phyloP scores from a whole-genome alignment of 1,140 invertebrate genomes.

The Conopomorpha cramerella region DNA sequence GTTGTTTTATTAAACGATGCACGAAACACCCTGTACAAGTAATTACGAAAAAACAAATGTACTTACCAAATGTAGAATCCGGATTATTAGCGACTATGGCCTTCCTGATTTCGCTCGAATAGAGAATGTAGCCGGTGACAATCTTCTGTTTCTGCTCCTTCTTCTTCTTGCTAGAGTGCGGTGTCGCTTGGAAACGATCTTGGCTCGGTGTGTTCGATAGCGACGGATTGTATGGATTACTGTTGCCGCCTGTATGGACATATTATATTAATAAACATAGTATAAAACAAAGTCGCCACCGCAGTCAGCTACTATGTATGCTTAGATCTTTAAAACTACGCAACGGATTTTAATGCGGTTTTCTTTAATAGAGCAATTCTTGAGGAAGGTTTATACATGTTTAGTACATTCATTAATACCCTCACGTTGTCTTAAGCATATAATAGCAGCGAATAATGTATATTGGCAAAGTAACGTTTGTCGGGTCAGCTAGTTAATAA shows the following conservation, averaged over 20 bases:
- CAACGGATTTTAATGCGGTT: no score
- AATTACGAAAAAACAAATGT: constrained; percentile 4
- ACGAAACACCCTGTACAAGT: no score
- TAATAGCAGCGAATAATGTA: no score
- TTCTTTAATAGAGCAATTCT: no score
- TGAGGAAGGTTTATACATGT: no score
- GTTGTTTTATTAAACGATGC: no score
- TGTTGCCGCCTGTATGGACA: constrained; percentile 32
- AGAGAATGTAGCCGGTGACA: constrained; percentile 97
- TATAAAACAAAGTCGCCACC: constrained; percentile 4
- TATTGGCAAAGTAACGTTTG: no score
- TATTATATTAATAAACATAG: no score
- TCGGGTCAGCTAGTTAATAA: no score
- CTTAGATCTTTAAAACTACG: no score
- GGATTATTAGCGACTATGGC: constrained; percentile 87
- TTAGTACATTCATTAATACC: neutral
- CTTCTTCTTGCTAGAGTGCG: constrained; percentile 55
- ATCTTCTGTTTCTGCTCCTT: constrained; percentile 84
- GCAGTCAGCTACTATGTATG: no score
- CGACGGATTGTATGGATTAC: constrained; percentile 46
- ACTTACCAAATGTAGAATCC: constrained; percentile 86
- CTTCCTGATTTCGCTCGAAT: constrained; percentile 95
- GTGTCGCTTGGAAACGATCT: constrained; percentile 33
- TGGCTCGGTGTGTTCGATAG: constrained; percentile 23
- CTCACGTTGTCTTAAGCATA: neutral